These are phyloP conservation scores for Ailuropoda melanoleuca DNA, from an alignment of 2,113 vertebrate genomes.

Conservation along the genomic window DNA sequence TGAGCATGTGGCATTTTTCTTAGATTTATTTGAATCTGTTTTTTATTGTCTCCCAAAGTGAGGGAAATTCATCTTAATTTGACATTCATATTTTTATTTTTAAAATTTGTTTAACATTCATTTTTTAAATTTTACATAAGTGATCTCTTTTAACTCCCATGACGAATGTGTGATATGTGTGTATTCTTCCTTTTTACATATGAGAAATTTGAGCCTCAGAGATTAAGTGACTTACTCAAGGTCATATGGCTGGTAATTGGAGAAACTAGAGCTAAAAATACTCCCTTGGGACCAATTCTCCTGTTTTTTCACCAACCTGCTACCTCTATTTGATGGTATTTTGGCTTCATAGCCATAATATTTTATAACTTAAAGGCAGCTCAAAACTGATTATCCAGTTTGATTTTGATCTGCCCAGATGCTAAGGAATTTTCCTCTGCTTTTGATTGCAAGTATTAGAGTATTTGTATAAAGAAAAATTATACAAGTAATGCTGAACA, in stretches of 20 bases:
- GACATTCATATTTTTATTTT: background rate
- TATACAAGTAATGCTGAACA: background rate
- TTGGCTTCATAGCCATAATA: background rate
- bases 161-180: background rate
- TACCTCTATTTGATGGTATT: background rate
- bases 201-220: conserved; percentile 16
- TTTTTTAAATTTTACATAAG: background rate
- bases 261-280: background rate
- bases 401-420: conserved; percentile 17
- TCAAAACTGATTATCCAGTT: conserved; percentile 4
- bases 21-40: background rate
- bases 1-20: background rate
- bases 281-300: background rate
- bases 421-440: background rate
- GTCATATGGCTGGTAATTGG: background rate
- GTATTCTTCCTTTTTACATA: background rate
- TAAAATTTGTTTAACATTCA: background rate
- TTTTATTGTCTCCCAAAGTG: background rate
- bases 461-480: background rate
- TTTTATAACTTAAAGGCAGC: background rate
- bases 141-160: background rate
- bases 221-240: background rate
- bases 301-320: background rate
- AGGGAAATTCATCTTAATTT: conserved; percentile 3
- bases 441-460: background rate